Base-by-base conservation (phyloP, 2,113 vertebrate species). In the Neodontobutis hainanensis region DNA sequence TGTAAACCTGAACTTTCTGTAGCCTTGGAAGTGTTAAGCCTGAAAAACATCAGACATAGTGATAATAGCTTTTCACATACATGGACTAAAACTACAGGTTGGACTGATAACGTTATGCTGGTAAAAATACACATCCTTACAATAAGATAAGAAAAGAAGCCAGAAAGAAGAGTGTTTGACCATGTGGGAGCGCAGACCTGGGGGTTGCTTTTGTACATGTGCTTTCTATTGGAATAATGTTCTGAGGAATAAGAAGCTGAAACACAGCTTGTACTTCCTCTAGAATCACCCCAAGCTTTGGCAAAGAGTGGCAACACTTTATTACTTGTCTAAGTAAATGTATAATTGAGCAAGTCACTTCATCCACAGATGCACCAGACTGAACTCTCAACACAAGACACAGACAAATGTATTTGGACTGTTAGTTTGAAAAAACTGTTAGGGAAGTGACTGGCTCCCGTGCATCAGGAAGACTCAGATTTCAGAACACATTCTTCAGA, bases 271-370 rank as follows among this genome's bases (percentile, higher is more conserved):
- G 85, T 76, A 83, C 78, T 82, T 70, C 63, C 58, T 49, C 52
- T 63, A 77, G 78, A 86, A 86, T 88, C 82, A 85, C 58, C 61
- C 60, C 55, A 45, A 42, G 80, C 69, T 71, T 75, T 85, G 83
- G 73, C 86, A 84, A 65, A 74, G 81, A 86, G 78, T 71, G 84
- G 73, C 85, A 71, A 58, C 61, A 34, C 82, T 87, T 88, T 88
- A 87, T 90, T 87, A 83, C 84, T 79, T 44, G 62, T 81, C 84
- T 82, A 81, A 73, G 72, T 68, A 79, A 86, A 89, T 80, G 78
- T 74, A 82, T 85, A 85, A 88, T 81, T 82, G 81, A 86, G 70
- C 19, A 10, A 85, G 80, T 82, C 80, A 67, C 76, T 78, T 74
- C 63, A 71, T 76, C 68, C 69, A 61, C 69, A 52, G 55, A 52